These are phyloP conservation scores for Galerucella nymphaeae DNA, from an alignment of 2,888 invertebrate species.

Conservation along the genomic window DNA sequence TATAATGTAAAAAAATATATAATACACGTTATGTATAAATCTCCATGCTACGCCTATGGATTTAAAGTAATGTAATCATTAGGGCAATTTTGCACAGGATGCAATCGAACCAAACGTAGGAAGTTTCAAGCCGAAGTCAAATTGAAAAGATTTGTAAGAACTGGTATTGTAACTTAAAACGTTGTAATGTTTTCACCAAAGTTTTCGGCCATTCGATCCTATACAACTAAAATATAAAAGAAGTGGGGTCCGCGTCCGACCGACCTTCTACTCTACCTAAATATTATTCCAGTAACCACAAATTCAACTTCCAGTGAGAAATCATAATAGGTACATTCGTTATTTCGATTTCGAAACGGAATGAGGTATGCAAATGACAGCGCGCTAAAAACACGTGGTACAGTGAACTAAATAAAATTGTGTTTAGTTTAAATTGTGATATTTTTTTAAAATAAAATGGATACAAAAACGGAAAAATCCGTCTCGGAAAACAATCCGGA, in stretches of 20 bases:
- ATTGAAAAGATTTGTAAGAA: conserved; percentile 19
- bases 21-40: neutral
- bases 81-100: conserved; percentile 43
- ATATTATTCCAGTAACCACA: neutral
- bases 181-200: conserved; percentile 20
- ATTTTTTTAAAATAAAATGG: conserved; percentile 25
- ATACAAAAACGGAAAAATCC: conserved; percentile 22
- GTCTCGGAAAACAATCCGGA: conserved; percentile 19
- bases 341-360: conserved; percentile 13
- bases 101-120: conserved; percentile 33
- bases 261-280: neutral
- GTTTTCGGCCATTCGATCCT: neutral
- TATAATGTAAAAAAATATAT: neutral
- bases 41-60: neutral
- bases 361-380: conserved; percentile 2
- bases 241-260: conserved; percentile 14
- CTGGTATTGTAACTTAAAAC: neutral
- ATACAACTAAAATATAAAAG: conserved; percentile 1
- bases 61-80: conserved; percentile 25
- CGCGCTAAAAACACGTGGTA: conserved; percentile 16
- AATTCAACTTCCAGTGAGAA: neutral
- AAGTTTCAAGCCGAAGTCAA: conserved; percentile 27
- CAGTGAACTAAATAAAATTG: neutral
- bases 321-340: neutral
- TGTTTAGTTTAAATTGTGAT: conserved; percentile 12